These are phyloP conservation scores for Cantharis nigra DNA, from an alignment of 2,888 invertebrate genomes.

Conservation along the genomic window DNA sequence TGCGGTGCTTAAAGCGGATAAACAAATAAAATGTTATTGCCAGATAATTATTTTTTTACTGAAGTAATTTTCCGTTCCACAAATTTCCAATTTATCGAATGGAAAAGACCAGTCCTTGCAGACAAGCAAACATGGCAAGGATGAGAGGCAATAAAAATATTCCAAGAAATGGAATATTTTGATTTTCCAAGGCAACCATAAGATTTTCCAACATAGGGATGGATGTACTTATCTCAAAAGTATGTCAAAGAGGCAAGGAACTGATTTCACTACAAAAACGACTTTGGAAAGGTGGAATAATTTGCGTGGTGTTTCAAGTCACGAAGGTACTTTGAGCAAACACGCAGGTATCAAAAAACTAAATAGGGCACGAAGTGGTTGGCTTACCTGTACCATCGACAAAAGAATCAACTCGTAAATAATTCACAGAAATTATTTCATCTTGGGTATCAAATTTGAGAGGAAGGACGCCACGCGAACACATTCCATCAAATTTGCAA, in stretches of 20 bases:
- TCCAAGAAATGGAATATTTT: no score
- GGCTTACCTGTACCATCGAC: constrained; percentile 42
- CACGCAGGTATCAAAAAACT: background rate
- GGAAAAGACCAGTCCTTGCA: background rate
- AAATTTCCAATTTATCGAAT: background rate
- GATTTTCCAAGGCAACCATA: no score
- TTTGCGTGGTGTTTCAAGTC: background rate
- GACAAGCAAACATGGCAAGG: no score
- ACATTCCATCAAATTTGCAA: constrained; percentile 39
- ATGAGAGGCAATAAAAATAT: no score
- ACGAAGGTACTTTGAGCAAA: background rate
- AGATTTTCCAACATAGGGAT: background rate
- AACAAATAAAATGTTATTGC: background rate
- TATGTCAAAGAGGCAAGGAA: background rate
- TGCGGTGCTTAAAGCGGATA: background rate
- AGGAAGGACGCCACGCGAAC: constrained; percentile 48
- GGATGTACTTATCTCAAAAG: background rate
- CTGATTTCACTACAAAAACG: background rate
- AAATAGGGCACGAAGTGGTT: background rate
- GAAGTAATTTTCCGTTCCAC: background rate
- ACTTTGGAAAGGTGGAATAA: background rate
- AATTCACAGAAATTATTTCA: constrained; percentile 41
- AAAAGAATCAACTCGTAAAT: constrained; percentile 48
- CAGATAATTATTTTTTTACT: background rate
- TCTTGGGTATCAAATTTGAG: constrained; percentile 40